phyloP scores from a whole-genome alignment of 2,888 invertebrate genomes.

The Miltochrista miniata region DNA sequence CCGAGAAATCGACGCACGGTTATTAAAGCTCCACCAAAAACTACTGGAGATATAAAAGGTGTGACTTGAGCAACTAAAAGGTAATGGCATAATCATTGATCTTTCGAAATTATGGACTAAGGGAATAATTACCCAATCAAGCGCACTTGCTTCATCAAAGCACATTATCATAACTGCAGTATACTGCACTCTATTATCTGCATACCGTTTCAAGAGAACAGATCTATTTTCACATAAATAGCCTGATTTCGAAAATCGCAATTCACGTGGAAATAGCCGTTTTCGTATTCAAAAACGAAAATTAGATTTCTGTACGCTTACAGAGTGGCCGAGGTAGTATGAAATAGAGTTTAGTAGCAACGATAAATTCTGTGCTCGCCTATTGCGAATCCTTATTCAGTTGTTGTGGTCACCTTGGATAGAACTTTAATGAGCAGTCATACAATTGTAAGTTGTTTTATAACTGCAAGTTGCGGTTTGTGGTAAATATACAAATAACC shows the following conservation, averaged over 20 bases:
- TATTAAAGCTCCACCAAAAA: too few relatives aligned
- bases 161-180: too few relatives aligned
- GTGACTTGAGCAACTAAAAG: too few relatives aligned
- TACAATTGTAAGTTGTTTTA: slow-evolving; percentile 18
- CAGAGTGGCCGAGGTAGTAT: slow-evolving; percentile 9
- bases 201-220: slow-evolving; percentile 6
- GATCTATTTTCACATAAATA: slow-evolving; percentile 15
- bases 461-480: slow-evolving; percentile 22
- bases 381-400: slow-evolving; percentile 46
- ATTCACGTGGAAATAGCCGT: slow-evolving; percentile 24
- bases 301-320: slow-evolving; percentile 26
- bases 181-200: too few relatives aligned
- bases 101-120: too few relatives aligned
- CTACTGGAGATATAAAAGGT: too few relatives aligned
- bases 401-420: slow-evolving; percentile 36
- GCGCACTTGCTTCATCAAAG: too few relatives aligned
- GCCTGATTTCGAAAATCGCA: slow-evolving; percentile 20
- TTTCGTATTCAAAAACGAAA: slow-evolving; percentile 36
- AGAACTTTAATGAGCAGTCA: slow-evolving; percentile 31
- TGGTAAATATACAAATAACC: neutral
- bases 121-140: too few relatives aligned
- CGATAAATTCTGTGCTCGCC: slow-evolving; percentile 43
- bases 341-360: slow-evolving; percentile 35
- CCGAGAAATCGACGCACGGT: too few relatives aligned
- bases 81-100: too few relatives aligned